A percentile compares a stretch with the other conserved stretches of the same genome.
Conservation (phyloP, 1,140 invertebrate species). For the Chionoecetes opilio region DNA sequence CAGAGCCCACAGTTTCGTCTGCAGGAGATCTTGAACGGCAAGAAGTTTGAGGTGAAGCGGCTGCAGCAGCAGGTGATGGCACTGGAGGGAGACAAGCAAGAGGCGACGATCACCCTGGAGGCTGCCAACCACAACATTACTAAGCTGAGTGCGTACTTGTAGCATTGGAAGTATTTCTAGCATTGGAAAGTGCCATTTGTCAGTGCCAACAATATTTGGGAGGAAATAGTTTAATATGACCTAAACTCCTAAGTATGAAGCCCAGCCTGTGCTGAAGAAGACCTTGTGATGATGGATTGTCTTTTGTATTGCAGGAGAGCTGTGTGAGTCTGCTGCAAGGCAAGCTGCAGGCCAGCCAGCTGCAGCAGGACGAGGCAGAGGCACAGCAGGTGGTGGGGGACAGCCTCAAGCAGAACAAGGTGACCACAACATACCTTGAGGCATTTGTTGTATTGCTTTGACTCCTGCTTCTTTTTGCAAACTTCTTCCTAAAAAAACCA, state of each 20-base stretch:
- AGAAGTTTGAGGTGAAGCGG: conserved; percentile 57
- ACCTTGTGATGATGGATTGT: neutral
- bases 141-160: conserved; percentile 74
- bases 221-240: no score
- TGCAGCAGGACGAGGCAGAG: neutral
- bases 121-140: conserved; percentile 49
- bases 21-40: conserved; percentile 66
- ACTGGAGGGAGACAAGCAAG: conserved; percentile 76
- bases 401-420: neutral
- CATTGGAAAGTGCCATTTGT: neutral
- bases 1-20: conserved; percentile 76
- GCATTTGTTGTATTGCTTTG: no score
- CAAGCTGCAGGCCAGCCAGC: neutral
- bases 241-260: no score
- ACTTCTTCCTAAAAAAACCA: no score
- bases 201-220: no score
- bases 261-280: neutral
- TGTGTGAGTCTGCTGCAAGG: neutral
- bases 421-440: no score
- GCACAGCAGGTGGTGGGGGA: neutral
- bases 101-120: conserved; percentile 2
- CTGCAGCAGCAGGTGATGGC: conserved; percentile 55
- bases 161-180: neutral
- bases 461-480: no score
- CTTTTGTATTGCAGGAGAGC: neutral